Conservation (phyloP, 2,113 vertebrate species). For the Mirounga angustirostris region DNA sequence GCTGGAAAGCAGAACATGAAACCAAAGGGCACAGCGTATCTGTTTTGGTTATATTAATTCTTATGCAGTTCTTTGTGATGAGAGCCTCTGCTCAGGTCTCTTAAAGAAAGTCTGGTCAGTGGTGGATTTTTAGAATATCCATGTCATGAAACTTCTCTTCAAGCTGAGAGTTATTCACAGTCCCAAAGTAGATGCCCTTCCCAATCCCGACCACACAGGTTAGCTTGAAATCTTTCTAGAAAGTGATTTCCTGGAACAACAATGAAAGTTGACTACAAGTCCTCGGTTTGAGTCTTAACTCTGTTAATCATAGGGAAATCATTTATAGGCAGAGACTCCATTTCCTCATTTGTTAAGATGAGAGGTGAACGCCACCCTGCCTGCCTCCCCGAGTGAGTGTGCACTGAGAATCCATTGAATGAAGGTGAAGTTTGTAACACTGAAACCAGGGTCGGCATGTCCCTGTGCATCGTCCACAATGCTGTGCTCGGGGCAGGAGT, state of each 20-base stretch:
- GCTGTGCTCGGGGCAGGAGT: background rate
- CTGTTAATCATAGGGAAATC: background rate
- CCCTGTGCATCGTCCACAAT: accelerated
- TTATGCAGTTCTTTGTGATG: background rate
- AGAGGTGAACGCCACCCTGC: background rate
- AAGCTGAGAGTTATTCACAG: background rate
- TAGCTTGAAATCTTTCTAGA: slow-evolving; percentile 37
- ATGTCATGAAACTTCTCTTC: background rate
- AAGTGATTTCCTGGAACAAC: background rate
- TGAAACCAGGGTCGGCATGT: background rate
- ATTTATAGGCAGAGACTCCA: background rate
- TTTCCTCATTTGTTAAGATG: background rate
- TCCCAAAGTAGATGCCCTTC: background rate
- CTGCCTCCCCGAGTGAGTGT: background rate
- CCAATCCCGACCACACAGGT: background rate
- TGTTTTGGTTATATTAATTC: background rate
- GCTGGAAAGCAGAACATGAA: background rate
- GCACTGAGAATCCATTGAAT: background rate
- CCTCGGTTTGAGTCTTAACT: background rate
- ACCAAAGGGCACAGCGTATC: background rate
- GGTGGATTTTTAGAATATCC: background rate
- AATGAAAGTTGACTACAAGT: background rate
- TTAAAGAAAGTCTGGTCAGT: background rate
- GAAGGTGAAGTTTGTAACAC: background rate
- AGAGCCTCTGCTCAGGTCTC: background rate